These are phyloP conservation scores for Brotula barbata DNA, from an alignment of 2,797 vertebrate genomes.

Conservation along the genomic window DNA sequence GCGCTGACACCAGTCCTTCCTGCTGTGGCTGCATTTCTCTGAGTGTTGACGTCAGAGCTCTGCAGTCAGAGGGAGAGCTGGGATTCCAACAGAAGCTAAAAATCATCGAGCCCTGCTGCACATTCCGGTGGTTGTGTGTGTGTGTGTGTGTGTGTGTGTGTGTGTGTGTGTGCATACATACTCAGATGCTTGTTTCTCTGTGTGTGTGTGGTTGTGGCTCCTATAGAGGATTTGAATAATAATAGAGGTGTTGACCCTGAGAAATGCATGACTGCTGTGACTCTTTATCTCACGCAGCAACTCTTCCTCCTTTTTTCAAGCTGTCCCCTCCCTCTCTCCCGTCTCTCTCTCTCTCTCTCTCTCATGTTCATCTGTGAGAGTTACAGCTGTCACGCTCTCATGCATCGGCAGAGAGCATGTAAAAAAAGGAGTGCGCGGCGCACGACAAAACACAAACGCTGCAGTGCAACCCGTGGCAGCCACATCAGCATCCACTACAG, in stretches of 20 bases:
- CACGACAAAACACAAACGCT: slow-evolving; percentile 21
- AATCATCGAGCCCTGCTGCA: slow-evolving; percentile 39
- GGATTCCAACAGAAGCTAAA: slow-evolving; percentile 58
- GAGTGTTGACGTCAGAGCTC: slow-evolving; percentile 58
- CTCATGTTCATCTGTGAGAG: slow-evolving; percentile 55
- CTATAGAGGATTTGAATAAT: slow-evolving; percentile 66
- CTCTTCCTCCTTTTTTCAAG: slow-evolving; percentile 31
- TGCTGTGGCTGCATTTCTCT: slow-evolving; percentile 63
- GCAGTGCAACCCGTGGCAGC: slow-evolving; percentile 8
- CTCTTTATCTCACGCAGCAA: slow-evolving; percentile 54
- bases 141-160: slow-evolving; percentile 5
- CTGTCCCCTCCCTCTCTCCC: neutral
- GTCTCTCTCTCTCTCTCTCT: slow-evolving; percentile 6
- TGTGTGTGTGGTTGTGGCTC: slow-evolving; percentile 19
- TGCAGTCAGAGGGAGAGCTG: slow-evolving; percentile 55
- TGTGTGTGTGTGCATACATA: neutral
- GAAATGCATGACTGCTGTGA: slow-evolving; percentile 60
- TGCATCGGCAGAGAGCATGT: slow-evolving; percentile 41
- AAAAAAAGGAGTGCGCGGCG: slow-evolving; percentile 44
- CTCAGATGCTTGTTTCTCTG: neutral
- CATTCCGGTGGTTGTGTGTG: slow-evolving; percentile 33
- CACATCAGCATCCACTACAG: slow-evolving; percentile 44
- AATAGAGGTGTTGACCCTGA: slow-evolving; percentile 68
- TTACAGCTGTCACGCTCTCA: slow-evolving; percentile 53
- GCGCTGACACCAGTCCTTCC: slow-evolving; percentile 41